Evolutionary conservation across 1,140 invertebrate genomes (phyloP).

Genomic region (Leptopilina boulardi): DNA sequence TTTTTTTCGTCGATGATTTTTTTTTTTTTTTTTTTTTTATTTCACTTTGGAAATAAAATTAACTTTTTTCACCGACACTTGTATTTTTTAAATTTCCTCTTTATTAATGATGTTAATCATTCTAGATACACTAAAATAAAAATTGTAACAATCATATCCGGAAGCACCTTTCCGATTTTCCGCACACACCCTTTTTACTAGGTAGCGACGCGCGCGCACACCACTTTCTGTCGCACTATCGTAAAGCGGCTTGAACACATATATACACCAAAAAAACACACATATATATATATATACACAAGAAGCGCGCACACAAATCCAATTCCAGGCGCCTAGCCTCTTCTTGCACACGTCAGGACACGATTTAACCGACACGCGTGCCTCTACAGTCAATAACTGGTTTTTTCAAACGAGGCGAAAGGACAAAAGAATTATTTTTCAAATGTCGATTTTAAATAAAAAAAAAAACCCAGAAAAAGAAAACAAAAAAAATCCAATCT

Average conservation of each 20-base stretch:
- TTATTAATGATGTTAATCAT: neutral
- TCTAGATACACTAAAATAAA: neutral
- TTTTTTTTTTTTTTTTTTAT: too few species aligned
- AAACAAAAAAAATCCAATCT: neutral
- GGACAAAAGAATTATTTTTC: too few species aligned
- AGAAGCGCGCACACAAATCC: neutral
- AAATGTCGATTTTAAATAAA: neutral
- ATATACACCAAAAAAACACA: constrained; percentile 31
- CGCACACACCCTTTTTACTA: constrained; percentile 54
- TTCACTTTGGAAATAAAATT: neutral
- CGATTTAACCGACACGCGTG: constrained; percentile 12
- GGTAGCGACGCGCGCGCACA: constrained; percentile 48
- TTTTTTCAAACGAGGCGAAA: neutral
- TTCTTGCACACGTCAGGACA: constrained; percentile 16
- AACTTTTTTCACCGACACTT: neutral
- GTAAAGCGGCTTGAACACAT: constrained; percentile 39
- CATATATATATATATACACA: neutral
- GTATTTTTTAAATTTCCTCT: neutral
- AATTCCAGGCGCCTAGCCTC: constrained; percentile 24
- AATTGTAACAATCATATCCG: constrained; percentile 25
- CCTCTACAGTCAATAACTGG: constrained; percentile 24
- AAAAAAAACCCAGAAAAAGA: neutral
- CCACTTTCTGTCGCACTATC: constrained; percentile 41
- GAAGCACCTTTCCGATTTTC: constrained; percentile 44
- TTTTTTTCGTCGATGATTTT: too few species aligned